Evolutionary conservation across 64 coral and sea anemone genomes (phyloP).

Genomic region (Hydrozoanthus tunicans): DNA sequence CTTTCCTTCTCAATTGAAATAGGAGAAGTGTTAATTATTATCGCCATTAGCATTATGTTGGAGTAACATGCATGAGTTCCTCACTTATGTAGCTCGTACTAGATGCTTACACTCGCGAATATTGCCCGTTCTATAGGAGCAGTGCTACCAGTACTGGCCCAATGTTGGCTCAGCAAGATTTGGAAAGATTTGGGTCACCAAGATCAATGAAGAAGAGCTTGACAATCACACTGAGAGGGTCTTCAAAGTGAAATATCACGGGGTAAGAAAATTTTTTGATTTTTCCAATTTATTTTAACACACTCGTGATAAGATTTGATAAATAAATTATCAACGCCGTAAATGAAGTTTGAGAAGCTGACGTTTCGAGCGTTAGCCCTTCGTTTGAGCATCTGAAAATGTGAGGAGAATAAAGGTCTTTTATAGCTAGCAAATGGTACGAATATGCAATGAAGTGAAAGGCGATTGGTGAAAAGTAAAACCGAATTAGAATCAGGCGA

Average conservation of each 20-base stretch:
- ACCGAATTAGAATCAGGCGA: too few relatives aligned
- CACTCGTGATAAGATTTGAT: not conserved
- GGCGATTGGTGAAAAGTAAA: too few relatives aligned
- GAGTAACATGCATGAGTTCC: too few relatives aligned
- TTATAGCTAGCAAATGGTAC: not conserved
- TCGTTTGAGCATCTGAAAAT: too few relatives aligned
- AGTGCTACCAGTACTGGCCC: slow-evolving; percentile 76
- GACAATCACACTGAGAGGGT: slow-evolving; percentile 83
- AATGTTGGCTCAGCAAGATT: slow-evolving; percentile 63
- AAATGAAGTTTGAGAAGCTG: too few relatives aligned
- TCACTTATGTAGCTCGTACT: not conserved
- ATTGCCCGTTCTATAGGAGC: slow-evolving; percentile 26
- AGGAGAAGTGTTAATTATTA: too few relatives aligned
- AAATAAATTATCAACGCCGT: too few relatives aligned
- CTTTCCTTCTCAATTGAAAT: too few relatives aligned
- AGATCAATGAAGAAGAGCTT: slow-evolving; percentile 85
- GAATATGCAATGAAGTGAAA: too few relatives aligned
- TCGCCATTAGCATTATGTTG: too few relatives aligned
- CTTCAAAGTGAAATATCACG: slow-evolving; percentile 79
- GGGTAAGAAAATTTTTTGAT: slow-evolving; percentile 45
- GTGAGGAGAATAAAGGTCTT: too few relatives aligned
- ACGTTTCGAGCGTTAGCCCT: too few relatives aligned
- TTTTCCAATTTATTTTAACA: not conserved
- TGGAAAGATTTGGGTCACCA: slow-evolving; percentile 77
- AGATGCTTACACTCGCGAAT: not conserved